phyloP scores from a whole-genome alignment of 2,113 vertebrate genomes.

The Paracanthobrama guichenoti region DNA sequence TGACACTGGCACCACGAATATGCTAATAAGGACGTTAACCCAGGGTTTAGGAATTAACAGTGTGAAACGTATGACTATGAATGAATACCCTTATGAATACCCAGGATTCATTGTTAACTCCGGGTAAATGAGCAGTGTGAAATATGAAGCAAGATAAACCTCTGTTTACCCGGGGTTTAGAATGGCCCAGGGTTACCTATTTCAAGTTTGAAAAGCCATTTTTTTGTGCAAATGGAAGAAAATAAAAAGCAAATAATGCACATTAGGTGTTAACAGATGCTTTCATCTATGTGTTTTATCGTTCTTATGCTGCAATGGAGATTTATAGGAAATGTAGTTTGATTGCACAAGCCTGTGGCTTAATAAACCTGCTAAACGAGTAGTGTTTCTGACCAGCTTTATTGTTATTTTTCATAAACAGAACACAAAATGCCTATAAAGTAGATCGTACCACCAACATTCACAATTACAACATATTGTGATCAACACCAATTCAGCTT shows the following conservation, averaged over 20 bases:
- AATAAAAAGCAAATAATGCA: background rate
- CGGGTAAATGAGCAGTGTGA: too few relatives aligned
- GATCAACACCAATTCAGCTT: background rate
- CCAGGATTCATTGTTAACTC: too few relatives aligned
- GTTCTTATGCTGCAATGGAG: background rate
- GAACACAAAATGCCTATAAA: background rate
- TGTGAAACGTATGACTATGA: too few relatives aligned
- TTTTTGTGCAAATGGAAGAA: background rate
- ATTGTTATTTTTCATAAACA: background rate
- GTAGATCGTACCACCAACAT: background rate
- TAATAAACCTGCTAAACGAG: background rate
- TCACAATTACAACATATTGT: background rate
- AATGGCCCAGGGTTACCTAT: too few relatives aligned
- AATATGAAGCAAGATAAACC: too few relatives aligned
- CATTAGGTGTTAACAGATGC: background rate
- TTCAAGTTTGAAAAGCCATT: too few relatives aligned
- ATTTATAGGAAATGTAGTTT: background rate
- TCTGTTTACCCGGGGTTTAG: too few relatives aligned
- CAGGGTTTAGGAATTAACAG: too few relatives aligned
- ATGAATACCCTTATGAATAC: too few relatives aligned
- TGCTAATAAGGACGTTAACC: too few relatives aligned
- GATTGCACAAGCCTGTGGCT: background rate
- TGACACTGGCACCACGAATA: too few relatives aligned
- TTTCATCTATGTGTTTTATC: background rate
- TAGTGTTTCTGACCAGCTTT: background rate